These are phyloP conservation scores for Drosophila takahashii DNA, from an alignment of 1,140 invertebrate species.

Conservation along the genomic window DNA sequence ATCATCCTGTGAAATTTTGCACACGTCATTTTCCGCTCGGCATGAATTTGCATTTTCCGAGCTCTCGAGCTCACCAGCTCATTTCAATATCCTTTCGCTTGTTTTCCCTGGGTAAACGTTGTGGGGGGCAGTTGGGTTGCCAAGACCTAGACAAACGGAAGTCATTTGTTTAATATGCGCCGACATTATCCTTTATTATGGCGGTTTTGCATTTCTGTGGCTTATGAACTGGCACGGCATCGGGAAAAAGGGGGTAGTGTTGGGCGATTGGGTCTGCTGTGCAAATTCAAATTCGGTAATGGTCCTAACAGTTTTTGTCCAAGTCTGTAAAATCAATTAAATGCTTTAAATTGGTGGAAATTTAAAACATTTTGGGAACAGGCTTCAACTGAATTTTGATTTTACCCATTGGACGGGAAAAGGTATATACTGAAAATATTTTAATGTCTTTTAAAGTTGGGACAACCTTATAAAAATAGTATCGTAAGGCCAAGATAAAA, in stretches of 20 bases:
- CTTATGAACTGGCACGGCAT: slow-evolving; percentile 75
- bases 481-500: too few species aligned
- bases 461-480: too few species aligned
- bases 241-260: slow-evolving; percentile 4
- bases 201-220: slow-evolving; percentile 81
- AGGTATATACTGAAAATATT: too few species aligned
- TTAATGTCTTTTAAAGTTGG: too few species aligned
- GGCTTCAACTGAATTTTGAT: neutral
- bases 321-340: slow-evolving; percentile 63
- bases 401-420: too few species aligned
- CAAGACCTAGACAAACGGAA: slow-evolving; percentile 71
- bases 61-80: slow-evolving; percentile 58
- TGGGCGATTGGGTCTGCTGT: slow-evolving; percentile 40
- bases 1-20: slow-evolving; percentile 77
- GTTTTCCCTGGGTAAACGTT: slow-evolving; percentile 74
- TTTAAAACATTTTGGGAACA: neutral
- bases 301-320: slow-evolving; percentile 39
- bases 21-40: slow-evolving; percentile 80
- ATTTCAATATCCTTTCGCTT: slow-evolving; percentile 83
- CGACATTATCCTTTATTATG: slow-evolving; percentile 83
- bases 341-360: slow-evolving; percentile 49
- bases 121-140: slow-evolving; percentile 29
- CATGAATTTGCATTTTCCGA: slow-evolving; percentile 78
- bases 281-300: slow-evolving; percentile 61
- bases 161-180: slow-evolving; percentile 83